Percentiles rank a stretch among this genome's conserved stretches.
These are phyloP conservation scores for Dryobates pubescens DNA, from an alignment of 2,797 vertebrate genomes.

Conservation along the genomic window DNA sequence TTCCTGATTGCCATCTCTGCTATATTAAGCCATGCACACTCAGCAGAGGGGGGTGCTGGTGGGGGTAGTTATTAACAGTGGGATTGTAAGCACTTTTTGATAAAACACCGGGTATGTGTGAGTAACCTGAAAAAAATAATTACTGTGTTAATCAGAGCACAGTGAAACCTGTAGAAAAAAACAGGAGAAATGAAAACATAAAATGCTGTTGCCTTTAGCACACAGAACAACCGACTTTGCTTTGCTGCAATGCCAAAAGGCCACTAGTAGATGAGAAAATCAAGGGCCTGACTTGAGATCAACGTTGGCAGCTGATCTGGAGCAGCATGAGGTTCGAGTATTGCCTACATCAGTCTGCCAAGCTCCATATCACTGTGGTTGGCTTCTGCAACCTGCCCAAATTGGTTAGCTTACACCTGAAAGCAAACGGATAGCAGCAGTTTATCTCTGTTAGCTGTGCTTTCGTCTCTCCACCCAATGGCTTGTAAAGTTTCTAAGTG, in stretches of 20 bases:
- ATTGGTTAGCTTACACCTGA: not conserved
- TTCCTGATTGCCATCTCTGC: not conserved
- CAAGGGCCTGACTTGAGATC: not conserved
- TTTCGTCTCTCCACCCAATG: not conserved
- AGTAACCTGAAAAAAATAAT: not conserved
- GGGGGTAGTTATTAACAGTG: not conserved
- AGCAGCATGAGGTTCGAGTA: not conserved
- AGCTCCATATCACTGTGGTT: not conserved
- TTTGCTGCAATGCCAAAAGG: not conserved
- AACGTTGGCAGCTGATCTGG: not conserved
- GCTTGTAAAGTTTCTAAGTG: not conserved
- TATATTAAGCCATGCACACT: rapidly evolving
- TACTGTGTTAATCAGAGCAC: not conserved
- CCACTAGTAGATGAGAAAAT: not conserved
- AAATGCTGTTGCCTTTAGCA: not conserved
- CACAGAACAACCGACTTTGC: not conserved
- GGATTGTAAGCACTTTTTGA: not conserved
- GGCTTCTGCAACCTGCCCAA: not conserved
- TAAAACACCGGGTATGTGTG: not conserved
- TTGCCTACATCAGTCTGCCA: not conserved
- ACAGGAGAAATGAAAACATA: not conserved
- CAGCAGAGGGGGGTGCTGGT: not conserved
- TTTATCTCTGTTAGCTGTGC: not conserved
- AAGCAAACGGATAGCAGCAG: not conserved
- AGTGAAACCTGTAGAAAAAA: not conserved